Conservation (phyloP, 2,888 invertebrate genomes). For the Zygaena filipendulae region DNA sequence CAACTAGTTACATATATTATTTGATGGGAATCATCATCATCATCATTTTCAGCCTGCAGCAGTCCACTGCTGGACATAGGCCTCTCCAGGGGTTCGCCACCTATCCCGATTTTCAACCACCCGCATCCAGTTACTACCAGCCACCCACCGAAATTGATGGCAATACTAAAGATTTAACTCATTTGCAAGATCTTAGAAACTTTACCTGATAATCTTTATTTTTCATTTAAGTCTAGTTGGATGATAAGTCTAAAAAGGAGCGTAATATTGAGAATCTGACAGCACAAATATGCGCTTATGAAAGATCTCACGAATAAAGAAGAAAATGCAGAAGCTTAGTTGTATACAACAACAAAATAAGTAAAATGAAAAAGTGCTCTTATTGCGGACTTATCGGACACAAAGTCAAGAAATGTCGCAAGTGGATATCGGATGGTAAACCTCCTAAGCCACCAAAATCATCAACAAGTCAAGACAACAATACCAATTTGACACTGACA, state of each 20-base stretch:
- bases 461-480: background rate
- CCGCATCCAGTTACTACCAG: no score
- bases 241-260: background rate
- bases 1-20: no score
- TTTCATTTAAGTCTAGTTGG: background rate
- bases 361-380: no score
- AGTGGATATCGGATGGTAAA: background rate
- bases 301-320: background rate
- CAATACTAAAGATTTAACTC: background rate
- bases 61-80: no score
- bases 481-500: background rate
- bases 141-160: no score
- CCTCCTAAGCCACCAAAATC: no score
- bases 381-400: background rate
- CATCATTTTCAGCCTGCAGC: no score
- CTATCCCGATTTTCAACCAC: no score
- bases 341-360: no score
- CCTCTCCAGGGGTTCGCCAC: no score
- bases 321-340: conserved; percentile 2
- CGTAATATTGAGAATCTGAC: background rate
- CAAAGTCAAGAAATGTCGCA: background rate
- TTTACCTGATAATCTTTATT: background rate
- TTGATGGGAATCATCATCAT: no score
- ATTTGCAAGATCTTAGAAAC: background rate
- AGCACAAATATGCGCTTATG: background rate